These are phyloP conservation scores for Trypoxylon attenuatum DNA, from an alignment of 2,888 invertebrate species.

Conservation along the genomic window DNA sequence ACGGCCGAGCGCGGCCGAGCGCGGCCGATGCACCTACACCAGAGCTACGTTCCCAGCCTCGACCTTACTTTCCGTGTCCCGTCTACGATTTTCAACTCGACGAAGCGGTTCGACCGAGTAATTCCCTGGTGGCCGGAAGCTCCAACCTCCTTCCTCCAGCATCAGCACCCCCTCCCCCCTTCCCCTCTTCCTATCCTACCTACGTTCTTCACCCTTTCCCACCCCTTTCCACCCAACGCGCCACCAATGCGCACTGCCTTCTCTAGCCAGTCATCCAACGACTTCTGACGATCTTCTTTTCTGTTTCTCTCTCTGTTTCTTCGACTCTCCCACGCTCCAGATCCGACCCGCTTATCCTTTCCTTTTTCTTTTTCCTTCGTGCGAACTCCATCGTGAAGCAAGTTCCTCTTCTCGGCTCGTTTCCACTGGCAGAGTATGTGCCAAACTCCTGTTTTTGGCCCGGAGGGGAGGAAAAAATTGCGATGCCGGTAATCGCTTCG, in stretches of 20 bases:
- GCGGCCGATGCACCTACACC: slow-evolving; percentile 28
- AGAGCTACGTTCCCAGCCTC: slow-evolving; percentile 31
- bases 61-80: slow-evolving; percentile 49
- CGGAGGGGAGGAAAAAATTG: neutral
- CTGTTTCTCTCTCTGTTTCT: neutral
- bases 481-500: slow-evolving; percentile 3
- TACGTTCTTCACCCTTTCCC: neutral
- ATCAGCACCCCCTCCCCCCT: neutral
- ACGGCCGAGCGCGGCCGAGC: too few relatives aligned
- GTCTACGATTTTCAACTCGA: slow-evolving; percentile 60
- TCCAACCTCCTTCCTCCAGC: neutral
- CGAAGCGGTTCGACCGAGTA: slow-evolving; percentile 58
- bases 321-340: neutral
- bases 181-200: slow-evolving; percentile 11
- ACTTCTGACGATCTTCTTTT: neutral
- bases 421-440: slow-evolving; percentile 6
- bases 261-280: too few relatives aligned
- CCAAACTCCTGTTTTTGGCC: slow-evolving; percentile 11
- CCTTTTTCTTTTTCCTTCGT: slow-evolving; percentile 7
- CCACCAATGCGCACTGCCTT: neutral
- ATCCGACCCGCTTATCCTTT: slow-evolving; percentile 12
- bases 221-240: neutral
- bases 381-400: neutral
- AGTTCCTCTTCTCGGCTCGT: slow-evolving; percentile 6
- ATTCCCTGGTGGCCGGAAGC: slow-evolving; percentile 56